Evolutionary conservation across 2,113 vertebrate species (phyloP).

Genomic region (Tupaia tana): DNA sequence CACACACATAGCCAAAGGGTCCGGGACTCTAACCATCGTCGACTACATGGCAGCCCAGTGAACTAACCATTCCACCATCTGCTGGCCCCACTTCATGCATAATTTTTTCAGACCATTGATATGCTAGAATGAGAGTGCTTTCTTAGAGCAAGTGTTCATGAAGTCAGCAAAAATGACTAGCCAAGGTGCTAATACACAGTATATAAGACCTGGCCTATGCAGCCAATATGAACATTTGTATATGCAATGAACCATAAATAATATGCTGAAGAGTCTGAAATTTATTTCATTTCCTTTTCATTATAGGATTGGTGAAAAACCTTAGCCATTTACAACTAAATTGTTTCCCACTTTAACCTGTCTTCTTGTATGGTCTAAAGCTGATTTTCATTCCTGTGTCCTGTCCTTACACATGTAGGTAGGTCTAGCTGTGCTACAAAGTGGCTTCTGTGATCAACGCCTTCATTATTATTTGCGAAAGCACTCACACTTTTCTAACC

Average conservation of each 20-base stretch:
- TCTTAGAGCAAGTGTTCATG: neutral
- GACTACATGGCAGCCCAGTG: no score
- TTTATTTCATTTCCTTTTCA: constrained; percentile 27
- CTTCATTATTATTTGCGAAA: constrained; percentile 47
- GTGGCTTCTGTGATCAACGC: neutral
- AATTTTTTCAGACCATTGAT: no score
- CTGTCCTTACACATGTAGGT: neutral
- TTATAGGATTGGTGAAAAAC: constrained; percentile 42
- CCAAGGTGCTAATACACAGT: neutral
- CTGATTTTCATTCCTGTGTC: constrained; percentile 4
- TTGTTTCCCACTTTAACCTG: neutral
- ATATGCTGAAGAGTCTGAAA: neutral
- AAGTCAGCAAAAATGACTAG: constrained; percentile 6
- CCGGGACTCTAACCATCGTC: no score
- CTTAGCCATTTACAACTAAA: neutral
- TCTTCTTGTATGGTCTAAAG: neutral
- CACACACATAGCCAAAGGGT: no score
- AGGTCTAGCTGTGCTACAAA: neutral
- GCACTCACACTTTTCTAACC: constrained; percentile 4
- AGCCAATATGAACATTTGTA: neutral
- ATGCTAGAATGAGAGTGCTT: neutral
- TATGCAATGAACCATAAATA: neutral
- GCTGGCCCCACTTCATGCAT: no score
- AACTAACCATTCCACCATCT: no score
- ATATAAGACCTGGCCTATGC: neutral